A percentile compares a stretch with the other conserved stretches of the same genome.
Evolutionary conservation across 1,140 invertebrate species (phyloP).

Genomic region (Eriocheir sinensis): DNA sequence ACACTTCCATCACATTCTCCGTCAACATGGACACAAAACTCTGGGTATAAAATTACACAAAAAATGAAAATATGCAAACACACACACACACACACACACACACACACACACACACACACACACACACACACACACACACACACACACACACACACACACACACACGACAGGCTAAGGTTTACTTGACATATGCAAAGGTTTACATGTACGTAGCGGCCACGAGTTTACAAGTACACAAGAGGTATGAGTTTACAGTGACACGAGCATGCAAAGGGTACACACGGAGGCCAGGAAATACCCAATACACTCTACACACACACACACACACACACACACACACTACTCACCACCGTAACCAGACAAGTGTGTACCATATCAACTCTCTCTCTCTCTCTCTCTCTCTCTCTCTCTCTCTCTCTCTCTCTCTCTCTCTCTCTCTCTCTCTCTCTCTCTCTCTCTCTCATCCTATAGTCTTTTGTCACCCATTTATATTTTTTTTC

Average conservation of each 20-base stretch:
- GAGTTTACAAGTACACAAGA: neutral
- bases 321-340: conserved; percentile 8
- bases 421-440: conserved; percentile 21
- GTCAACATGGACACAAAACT: no score
- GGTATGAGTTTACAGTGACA: neutral
- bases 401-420: neutral
- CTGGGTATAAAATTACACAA: no score
- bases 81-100: neutral
- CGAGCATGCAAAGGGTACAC: neutral
- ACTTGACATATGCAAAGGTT: no score
- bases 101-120: conserved; percentile 1
- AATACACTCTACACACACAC: neutral
- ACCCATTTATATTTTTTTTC: no score
- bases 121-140: neutral
- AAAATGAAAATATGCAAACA: no score
- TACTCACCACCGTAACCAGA: neutral
- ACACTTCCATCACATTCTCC: no score
- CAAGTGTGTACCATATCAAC: neutral
- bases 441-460: conserved; percentile 22
- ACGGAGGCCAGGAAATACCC: neutral
- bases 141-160: conserved; percentile 1
- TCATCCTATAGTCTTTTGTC: no score
- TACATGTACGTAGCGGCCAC: neutral
- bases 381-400: conserved; percentile 4
- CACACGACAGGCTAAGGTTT: no score